Evolutionary conservation across 1,140 invertebrate species (phyloP), one percentile per base, ranked within the genome.

Genomic region (Calephelis nemesis): DNA sequence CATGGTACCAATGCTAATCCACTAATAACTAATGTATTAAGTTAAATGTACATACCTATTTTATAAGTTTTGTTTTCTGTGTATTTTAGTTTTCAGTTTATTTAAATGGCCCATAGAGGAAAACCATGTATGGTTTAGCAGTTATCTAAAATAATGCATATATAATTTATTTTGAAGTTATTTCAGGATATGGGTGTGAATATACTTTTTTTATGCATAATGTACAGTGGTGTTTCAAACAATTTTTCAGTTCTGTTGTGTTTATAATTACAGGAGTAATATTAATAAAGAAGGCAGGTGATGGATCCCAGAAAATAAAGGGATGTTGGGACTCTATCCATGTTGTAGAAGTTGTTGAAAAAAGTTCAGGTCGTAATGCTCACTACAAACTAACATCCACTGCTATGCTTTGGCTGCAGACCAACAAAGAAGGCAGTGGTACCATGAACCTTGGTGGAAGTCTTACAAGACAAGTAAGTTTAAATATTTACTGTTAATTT

Each of bases 291-390:
- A 99, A 99, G 92, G 98, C 97, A 12, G 98, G 98, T 0, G 98
- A 99, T 94, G 98, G 98, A 12, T 84, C 94, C 69, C 98, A 98
- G 88, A 99, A 98, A 92, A 99, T 99, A 74, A 99, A 97, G 92
- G 97, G 99, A 3, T 99, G 98, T 88, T 99, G 99, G 99, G 99
- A 99, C 91, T 99, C 98, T 4, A 99, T 99, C 87, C 99, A 99
- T 89, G 99, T 99, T 0, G 97, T 99, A 12, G 99, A 99, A 93
- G 98, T 99, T 0, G 96, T 98, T 79, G 98, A 99, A 88, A 99
- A 99, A 90, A 96, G 97, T 30, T 97, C 95, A 70, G 98, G 98
- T 0, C 94, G 98, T 58, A 97, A 95, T 82, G 98, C 98, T 7
- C 98, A 99, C 87, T 99, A 99, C 84, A 99, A 99, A 93, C 94